A percentile compares a stretch with the other conserved stretches of the same genome.
These are phyloP conservation scores for Cossypha dichroa DNA, from an alignment of 2,797 vertebrate species.

Conservation along the genomic window DNA sequence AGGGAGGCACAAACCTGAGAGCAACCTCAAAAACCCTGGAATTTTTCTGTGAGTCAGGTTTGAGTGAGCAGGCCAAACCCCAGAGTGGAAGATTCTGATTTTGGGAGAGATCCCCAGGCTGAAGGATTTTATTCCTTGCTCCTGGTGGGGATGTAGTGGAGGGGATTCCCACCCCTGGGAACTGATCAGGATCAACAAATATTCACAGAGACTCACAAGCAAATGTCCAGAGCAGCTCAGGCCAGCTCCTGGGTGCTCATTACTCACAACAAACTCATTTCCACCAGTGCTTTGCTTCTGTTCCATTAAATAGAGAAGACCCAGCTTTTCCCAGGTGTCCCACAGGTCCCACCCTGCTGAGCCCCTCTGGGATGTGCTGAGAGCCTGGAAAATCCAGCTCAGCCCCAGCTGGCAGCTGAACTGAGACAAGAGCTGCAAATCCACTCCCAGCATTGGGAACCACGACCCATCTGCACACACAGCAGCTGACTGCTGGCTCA, in stretches of 20 bases:
- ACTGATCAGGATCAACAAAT: not conserved
- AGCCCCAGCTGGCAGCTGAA: not conserved
- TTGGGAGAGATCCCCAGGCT: not conserved
- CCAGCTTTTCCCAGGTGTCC: too few species aligned
- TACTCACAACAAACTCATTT: too few species aligned
- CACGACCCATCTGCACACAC: conserved; percentile 2
- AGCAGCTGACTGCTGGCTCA: conserved; percentile 14
- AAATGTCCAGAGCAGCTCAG: too few species aligned
- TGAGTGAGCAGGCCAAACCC: not conserved
- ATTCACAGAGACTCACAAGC: not conserved
- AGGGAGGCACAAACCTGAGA: not conserved
- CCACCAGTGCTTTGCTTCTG: too few species aligned
- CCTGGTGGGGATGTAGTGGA: not conserved
- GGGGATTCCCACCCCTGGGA: not conserved
- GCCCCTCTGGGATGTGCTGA: not conserved
- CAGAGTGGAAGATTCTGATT: accelerated
- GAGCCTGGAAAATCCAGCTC: not conserved
- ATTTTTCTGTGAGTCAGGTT: not conserved
- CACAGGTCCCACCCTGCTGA: too few species aligned
- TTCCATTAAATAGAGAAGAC: too few species aligned
- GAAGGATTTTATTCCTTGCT: not conserved
- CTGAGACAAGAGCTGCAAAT: conserved; percentile 25
- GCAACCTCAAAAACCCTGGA: not conserved
- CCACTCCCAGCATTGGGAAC: not conserved
- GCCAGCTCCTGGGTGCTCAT: too few species aligned